Conservation (phyloP, 2,113 vertebrate genomes). For the Diphyllodes magnificus region DNA sequence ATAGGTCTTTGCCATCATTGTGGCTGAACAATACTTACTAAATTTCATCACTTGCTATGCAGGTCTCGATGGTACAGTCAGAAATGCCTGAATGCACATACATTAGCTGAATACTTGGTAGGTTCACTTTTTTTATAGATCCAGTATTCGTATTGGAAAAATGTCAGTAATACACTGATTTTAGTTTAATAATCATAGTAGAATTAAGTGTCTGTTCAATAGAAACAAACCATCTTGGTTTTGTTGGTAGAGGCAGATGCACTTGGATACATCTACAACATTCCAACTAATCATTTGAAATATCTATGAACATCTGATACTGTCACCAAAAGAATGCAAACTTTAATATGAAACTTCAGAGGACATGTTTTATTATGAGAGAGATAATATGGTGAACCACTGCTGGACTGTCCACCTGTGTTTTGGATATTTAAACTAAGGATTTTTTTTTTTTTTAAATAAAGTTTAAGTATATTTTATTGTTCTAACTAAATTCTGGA, state of each 20-base stretch:
- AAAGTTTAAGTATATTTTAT: not conserved
- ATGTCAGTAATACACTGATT: not conserved
- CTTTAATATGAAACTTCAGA: not conserved
- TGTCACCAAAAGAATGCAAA: not conserved
- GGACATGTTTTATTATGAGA: not conserved
- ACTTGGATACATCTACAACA: not conserved
- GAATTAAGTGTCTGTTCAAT: not conserved
- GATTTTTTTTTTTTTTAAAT: not conserved
- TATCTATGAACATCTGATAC: not conserved
- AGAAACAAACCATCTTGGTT: not conserved
- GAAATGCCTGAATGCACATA: not conserved
- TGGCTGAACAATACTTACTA: not conserved
- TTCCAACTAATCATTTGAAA: not conserved
- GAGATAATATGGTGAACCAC: not conserved
- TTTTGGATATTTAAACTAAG: not conserved
- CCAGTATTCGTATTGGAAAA: not conserved
- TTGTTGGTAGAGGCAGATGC: slow-evolving; percentile 25
- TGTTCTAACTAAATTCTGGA: not conserved
- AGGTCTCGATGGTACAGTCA: not conserved
- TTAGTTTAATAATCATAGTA: not conserved
- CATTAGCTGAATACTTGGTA: not conserved
- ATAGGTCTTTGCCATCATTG: not conserved
- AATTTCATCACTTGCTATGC: not conserved
- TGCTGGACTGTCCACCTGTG: not conserved
- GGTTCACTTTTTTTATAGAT: not conserved